Conservation (phyloP, 2,888 invertebrate species). For the Drosophila paracracens region DNA sequence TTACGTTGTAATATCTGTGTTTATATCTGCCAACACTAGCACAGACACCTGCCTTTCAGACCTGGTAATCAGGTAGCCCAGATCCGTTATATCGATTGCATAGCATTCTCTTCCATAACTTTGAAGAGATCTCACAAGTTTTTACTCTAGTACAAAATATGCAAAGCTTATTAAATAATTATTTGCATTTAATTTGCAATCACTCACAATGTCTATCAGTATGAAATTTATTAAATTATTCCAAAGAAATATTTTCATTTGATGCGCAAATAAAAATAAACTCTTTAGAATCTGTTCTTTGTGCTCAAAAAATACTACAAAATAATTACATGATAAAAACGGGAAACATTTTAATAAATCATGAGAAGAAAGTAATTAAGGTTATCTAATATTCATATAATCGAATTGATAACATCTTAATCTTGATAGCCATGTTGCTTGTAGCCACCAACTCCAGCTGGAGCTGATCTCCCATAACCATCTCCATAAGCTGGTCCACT, state of each 20-base stretch:
- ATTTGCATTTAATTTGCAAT: neutral
- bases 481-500: slow-evolving; percentile 31
- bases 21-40: no score
- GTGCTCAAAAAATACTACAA: neutral
- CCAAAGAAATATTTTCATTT: neutral
- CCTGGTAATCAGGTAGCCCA: neutral
- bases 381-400: neutral
- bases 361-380: slow-evolving; percentile 6
- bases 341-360: slow-evolving; percentile 38
- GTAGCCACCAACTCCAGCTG: slow-evolving; percentile 36
- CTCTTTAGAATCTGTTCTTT: neutral
- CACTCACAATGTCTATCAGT: neutral
- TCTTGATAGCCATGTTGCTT: slow-evolving; percentile 60
- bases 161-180: neutral
- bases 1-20: neutral
- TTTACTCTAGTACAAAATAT: neutral
- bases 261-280: neutral
- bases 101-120: neutral
- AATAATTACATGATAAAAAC: slow-evolving; percentile 2
- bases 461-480: slow-evolving; percentile 24
- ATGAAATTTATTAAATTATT: neutral
- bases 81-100: neutral
- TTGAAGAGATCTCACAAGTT: neutral
- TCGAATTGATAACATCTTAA: neutral
- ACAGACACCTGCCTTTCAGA: neutral